phyloP scores from a whole-genome alignment of 2,113 vertebrate species.

The Chlamydotis undulata region DNA sequence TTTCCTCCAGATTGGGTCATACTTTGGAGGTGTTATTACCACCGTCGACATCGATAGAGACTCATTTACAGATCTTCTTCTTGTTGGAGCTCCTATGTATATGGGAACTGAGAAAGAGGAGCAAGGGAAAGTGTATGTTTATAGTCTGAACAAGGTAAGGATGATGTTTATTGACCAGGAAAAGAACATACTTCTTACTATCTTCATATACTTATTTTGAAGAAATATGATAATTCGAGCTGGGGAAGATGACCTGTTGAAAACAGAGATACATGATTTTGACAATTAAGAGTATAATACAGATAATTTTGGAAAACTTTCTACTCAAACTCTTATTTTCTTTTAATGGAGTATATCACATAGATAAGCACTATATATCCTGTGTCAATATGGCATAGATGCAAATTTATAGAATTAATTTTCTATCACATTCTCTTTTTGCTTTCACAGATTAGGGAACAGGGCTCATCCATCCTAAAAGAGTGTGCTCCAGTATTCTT shows the following conservation, averaged over 20 bases:
- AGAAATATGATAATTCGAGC: not conserved
- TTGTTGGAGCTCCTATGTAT: slow-evolving; percentile 93
- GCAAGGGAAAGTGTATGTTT: slow-evolving; percentile 94
- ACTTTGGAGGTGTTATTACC: slow-evolving; percentile 93
- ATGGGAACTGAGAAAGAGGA: slow-evolving; percentile 95
- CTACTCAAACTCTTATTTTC: not conserved
- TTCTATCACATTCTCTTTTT: not conserved
- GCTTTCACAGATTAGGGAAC: not conserved
- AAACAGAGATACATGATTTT: not conserved
- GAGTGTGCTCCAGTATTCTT: not conserved
- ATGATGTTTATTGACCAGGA: not conserved
- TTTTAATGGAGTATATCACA: not conserved
- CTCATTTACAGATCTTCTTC: slow-evolving; percentile 87
- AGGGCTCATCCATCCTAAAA: not conserved
- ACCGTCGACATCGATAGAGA: slow-evolving; percentile 87
- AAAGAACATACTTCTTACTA: not conserved
- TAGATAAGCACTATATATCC: not conserved
- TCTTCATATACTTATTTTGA: not conserved
- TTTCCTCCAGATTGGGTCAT: slow-evolving; percentile 89
- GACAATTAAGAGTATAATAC: not conserved
- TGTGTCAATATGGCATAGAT: not conserved
- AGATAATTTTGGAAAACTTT: not conserved
- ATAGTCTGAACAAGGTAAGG: slow-evolving; percentile 84
- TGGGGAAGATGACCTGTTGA: not conserved
- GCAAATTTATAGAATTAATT: not conserved